Base-by-base conservation (phyloP, 2,888 invertebrate species). In the Pristionchus entomophagus region DNA sequence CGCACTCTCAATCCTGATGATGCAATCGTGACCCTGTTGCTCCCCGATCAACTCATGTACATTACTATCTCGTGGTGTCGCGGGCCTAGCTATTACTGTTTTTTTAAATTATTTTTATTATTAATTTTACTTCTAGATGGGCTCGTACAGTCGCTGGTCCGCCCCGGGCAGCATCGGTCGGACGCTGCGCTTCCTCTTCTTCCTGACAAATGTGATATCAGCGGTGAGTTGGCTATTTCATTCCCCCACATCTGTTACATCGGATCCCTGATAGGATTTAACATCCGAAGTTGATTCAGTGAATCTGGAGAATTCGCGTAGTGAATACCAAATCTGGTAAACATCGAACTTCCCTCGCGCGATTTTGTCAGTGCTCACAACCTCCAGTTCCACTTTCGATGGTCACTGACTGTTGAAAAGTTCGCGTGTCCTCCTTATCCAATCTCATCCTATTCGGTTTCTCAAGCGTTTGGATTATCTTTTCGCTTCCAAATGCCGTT, bases 141-240 rank as follows among this genome's bases (percentile, higher is more conserved):
- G 91, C 49, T 89, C 90, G 73, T 92, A 91, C 85, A 87, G 89
- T 56, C 86, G 89, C 38, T 91, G 91, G 90, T 88, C 91, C 38
- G 92, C 91, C 14, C 92, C 92, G 80, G 91, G 92, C 26, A 86
- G 89, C 38, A 32, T 87, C 32, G 92, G 92, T n/a, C 81, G 90
- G 32, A 81, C 88, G 3, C 80, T 89, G 12, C 86, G 89, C 19
- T 80, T 86, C 41, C 38, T 87, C 19, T 92, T 90, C 86, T 88
- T 88, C 51, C 26, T 87, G 62, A 87, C 89, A 26, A 88, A 88
- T 85, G 35, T 89, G 14, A 77, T 90, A 2, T 85, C 92, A 41
- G 87, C 90, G 49, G 92, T 92, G 83, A 87, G 91, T 38, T n/a
- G n/a, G n/a, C n/a, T n/a, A n/a, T n/a, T n/a, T n/a, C 29, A n/a